A percentile compares a stretch with the other conserved stretches of the same genome.
Conservation (phyloP, 1,140 invertebrate genomes). For the Theocolax elegans region DNA sequence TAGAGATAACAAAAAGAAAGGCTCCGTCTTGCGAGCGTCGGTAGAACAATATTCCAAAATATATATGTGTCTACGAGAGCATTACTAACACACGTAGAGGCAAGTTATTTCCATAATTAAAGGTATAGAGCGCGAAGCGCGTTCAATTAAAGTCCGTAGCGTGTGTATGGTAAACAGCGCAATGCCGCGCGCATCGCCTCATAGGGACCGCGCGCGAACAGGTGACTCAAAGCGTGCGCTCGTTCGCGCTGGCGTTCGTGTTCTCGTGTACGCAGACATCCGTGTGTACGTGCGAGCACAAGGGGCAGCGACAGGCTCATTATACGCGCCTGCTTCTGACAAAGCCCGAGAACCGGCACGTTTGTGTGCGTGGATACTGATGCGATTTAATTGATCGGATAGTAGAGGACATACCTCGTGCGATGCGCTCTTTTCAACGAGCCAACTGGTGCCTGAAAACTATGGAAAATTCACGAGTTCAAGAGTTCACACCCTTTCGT, state of each 20-base stretch:
- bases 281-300: background rate
- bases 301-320: constrained; percentile 30
- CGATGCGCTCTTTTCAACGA: background rate
- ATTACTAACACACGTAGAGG: too few relatives aligned
- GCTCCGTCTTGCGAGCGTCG: too few relatives aligned
- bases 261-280: too few relatives aligned
- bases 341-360: too few relatives aligned
- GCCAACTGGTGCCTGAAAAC: background rate
- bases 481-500: too few relatives aligned
- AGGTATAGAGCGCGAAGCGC: constrained; percentile 4
- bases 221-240: constrained; percentile 8
- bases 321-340: constrained; percentile 21
- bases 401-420: background rate
- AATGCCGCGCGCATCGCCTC: background rate
- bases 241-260: too few relatives aligned
- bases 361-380: constrained; percentile 41
- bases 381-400: constrained; percentile 49
- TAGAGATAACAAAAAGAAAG: too few relatives aligned
- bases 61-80: too few relatives aligned
- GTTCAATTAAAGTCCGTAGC: constrained; percentile 15
- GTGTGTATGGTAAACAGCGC: constrained; percentile 4
- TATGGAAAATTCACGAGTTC: background rate
- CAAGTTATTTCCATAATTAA: constrained; percentile 12
- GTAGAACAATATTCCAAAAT: too few relatives aligned
- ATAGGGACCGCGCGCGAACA: background rate